Percentiles rank a stretch among this genome's conserved stretches.
These are phyloP conservation scores for Rhagophthalmus giganteus DNA, from an alignment of 2,888 invertebrate genomes.

Conservation along the genomic window DNA sequence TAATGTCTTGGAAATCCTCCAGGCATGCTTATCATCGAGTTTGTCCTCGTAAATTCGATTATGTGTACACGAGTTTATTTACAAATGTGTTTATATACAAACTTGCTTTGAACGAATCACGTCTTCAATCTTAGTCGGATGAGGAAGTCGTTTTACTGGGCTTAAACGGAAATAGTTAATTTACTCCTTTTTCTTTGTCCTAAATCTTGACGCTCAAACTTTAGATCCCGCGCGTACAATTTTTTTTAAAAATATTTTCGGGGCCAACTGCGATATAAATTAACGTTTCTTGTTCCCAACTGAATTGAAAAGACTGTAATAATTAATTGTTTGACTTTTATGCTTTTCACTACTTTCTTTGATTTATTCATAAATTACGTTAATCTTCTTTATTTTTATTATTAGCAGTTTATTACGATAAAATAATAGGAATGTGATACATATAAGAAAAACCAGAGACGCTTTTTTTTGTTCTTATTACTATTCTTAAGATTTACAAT, in stretches of 20 bases:
- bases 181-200: conserved; percentile 1
- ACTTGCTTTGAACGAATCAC: conserved; percentile 29
- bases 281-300: not conserved
- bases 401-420: too few relatives aligned
- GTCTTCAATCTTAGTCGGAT: conserved; percentile 24
- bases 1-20: conserved; percentile 32
- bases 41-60: conserved; percentile 31
- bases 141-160: conserved; percentile 17
- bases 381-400: too few relatives aligned
- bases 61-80: conserved; percentile 33
- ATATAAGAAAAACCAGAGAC: too few relatives aligned
- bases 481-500: too few relatives aligned
- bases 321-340: too few relatives aligned
- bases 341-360: not conserved
- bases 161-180: conserved; percentile 11
- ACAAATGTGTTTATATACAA: conserved; percentile 32
- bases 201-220: not conserved
- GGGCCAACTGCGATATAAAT: too few relatives aligned
- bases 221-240: not conserved
- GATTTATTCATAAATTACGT: too few relatives aligned
- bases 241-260: not conserved
- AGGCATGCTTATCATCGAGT: conserved; percentile 32
- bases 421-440: too few relatives aligned
- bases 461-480: too few relatives aligned
- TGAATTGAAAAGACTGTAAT: too few relatives aligned